phyloP scores from a whole-genome alignment of 2,888 invertebrate genomes.

The Ochlodes sylvanus region DNA sequence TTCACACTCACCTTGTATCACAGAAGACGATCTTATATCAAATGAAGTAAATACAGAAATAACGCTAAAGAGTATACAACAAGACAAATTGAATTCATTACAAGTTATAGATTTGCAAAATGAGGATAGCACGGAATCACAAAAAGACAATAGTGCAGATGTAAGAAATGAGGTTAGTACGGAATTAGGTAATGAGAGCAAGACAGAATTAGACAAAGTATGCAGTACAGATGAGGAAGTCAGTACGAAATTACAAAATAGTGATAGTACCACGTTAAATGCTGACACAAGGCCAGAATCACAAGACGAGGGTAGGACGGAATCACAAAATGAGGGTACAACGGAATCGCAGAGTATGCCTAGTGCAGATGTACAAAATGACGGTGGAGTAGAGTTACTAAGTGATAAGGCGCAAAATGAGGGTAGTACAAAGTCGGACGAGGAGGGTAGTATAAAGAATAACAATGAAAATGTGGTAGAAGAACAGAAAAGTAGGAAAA shows the following conservation, averaged over 20 bases:
- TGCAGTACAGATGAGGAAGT: background rate
- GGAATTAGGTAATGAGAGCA: background rate
- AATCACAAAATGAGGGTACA: constrained; percentile 1
- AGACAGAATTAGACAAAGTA: background rate
- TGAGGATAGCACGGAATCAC: background rate
- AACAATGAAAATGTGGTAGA: background rate
- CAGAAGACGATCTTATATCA: background rate
- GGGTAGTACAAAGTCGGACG: background rate
- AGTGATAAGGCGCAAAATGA: background rate
- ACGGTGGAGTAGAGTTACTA: background rate
- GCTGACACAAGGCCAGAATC: background rate
- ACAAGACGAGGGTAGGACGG: background rate
- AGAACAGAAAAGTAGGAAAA: background rate
- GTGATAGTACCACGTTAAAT: background rate
- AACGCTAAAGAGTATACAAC: background rate
- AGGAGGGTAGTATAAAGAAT: background rate
- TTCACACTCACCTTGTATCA: background rate
- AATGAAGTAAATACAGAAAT: constrained; percentile 5
- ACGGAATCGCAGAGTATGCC: background rate
- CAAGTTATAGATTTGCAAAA: background rate
- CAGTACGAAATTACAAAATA: background rate
- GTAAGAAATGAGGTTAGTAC: background rate
- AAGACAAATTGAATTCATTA: background rate
- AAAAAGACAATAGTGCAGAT: background rate
- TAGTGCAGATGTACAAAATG: background rate